Evolutionary conservation across 2,888 invertebrate genomes (phyloP), one percentile per base, ranked within the genome.

Genomic region (Exocentrus adspersus): DNA sequence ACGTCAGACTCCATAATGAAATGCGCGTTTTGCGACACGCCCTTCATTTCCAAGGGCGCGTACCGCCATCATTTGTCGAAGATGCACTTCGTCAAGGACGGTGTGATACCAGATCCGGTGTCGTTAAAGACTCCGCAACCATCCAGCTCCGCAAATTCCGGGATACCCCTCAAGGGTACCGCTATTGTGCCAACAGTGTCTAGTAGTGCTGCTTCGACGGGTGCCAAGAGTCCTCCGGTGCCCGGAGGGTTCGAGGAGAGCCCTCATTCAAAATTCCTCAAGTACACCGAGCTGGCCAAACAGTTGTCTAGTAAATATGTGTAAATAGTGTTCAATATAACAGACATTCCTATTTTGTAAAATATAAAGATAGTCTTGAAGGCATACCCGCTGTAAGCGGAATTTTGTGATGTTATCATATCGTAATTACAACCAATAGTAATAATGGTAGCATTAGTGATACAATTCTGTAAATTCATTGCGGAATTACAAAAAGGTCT

Each of bases 231-330:
- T 73, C 82, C 81, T 21, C 80, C 80, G 54, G 84, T 79, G 74
- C 81, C 80, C 82, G 83, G 88, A 75, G 77, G 83, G 28, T 92
- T 90, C 80, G 95, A 95, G 79, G 96, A 96, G 84, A 95, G 94
- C 81, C 94, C 95, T 52, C 95, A 96, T 85, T 95, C 97, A 77
- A 98, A 97, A 87, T 97, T 97, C 87, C 91, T 97, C 76, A 97
- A 97, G 87, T 98, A 98, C 86, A 97, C 97, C 81, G 97, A 98
- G 86, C 90, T 98, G 85, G 98, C 98, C 79, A 97, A 97, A 85
- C 97, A 98, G 86, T 87, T 98, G 83, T 97, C 97, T 82, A 96
- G 95, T 86, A 97, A 97, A 87, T 96, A 95, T 87, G 93, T 93
- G 88, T 94, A 92, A 89, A 85, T 75, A 75, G 65, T 71, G 72